Base-by-base conservation (phyloP, 2,888 invertebrate species). In the Galerucella pusilla region DNA sequence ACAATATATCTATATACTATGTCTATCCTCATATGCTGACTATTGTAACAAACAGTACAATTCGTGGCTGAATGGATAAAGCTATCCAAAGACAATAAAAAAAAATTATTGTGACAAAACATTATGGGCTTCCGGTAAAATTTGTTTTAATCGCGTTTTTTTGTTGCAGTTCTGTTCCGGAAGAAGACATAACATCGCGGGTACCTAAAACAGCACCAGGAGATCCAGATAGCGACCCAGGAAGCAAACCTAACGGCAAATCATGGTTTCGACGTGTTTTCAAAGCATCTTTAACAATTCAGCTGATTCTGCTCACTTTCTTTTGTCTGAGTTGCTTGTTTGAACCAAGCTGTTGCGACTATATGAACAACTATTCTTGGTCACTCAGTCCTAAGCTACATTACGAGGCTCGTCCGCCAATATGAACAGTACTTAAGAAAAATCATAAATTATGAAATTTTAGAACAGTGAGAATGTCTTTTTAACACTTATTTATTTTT, bases 351-450 rank as follows among this genome's bases (percentile, higher is more conserved):
- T 95, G 94, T 87, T 95, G 94, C 87, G 94, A 94, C 85, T 91
- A 92, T 72, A 90, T 94, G 83, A 94, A 95, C 88, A 94, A 93
- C 72, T 90, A 94, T 78, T 92, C 93, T 69, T 90, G 94, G 82
- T 93, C 93, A 0, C 88, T 95, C 59, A 92, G 93, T n/a, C 95
- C 95, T 6, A 94, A 95, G 83, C 89, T 96, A 73, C 92, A 93
- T 81, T 95, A 95, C 86, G 91, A 94, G n/a, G 91, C 93, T 76
- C 95, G 95, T 78, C 94, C 95, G 12, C 95, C 96, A 10, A 91
- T 94, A 80, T 94, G 91, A 91, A 85, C 78, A 77, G 80, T 77
- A 73, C 66, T 73, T 69, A 68, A 16, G 11, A 49, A 10, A 35
- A 16, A 45, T 11, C 2, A 46, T 59, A 45, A 42, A 16, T 68